Evolutionary conservation across 2,113 vertebrate genomes (phyloP).

Genomic region (Pelodiscus sinensis): DNA sequence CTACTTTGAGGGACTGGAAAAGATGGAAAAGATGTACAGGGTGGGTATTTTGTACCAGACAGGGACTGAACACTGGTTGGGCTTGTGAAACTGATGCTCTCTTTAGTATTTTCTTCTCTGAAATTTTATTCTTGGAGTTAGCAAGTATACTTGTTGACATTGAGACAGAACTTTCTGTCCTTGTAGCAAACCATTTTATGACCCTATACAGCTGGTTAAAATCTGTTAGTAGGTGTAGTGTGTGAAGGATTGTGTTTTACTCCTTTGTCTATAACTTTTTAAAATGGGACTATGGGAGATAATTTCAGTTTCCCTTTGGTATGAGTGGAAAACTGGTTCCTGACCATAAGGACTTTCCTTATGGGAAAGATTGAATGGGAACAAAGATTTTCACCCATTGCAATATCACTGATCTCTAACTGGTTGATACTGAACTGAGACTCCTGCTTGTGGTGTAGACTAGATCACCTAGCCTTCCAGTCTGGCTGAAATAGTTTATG

Average conservation of each 20-base stretch:
- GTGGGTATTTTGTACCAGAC: neutral
- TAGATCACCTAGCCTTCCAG: neutral
- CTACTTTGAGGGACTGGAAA: neutral
- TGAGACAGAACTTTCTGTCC: neutral
- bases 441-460: rapidly evolving
- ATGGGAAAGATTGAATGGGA: neutral
- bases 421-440: neutral
- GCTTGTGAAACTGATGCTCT: neutral
- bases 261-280: neutral
- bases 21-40: neutral
- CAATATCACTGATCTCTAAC: rapidly evolving
- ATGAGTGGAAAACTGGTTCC: rapidly evolving
- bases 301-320: rapidly evolving
- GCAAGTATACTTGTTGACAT: neutral
- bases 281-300: neutral
- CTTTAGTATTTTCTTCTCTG: neutral
- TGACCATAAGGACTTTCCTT: rapidly evolving
- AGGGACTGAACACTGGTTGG: neutral
- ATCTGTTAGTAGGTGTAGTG: neutral
- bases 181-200: neutral
- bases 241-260: neutral
- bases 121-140: neutral
- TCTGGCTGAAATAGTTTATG: neutral
- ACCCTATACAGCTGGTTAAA: neutral
- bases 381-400: neutral